Conservation (phyloP, 2,113 vertebrate species). For the Scophthalmus maximus region DNA sequence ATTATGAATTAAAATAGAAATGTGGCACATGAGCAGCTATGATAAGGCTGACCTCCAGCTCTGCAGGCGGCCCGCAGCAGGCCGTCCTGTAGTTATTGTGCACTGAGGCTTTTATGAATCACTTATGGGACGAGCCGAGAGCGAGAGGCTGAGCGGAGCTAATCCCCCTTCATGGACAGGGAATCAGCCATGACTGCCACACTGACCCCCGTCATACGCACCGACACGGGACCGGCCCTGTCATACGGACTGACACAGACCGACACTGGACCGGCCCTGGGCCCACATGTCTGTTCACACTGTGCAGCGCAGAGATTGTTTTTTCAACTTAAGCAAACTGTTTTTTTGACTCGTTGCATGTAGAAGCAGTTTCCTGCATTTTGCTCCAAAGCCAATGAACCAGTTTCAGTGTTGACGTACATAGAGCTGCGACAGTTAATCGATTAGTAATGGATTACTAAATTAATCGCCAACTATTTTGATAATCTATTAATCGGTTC, state of each 20-base stretch:
- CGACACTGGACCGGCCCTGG: no score
- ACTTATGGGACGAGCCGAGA: slow-evolving; percentile 3
- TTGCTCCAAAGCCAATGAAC: background rate
- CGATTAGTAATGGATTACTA: no score
- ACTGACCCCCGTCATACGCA: no score
- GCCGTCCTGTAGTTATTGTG: slow-evolving; percentile 6
- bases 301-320: no score
- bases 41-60: background rate
- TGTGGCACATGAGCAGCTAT: background rate
- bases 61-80: background rate
- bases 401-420: background rate
- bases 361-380: no score
- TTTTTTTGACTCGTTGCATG: no score
- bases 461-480: no score
- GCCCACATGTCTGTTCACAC: slow-evolving; percentile 8
- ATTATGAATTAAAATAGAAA: background rate
- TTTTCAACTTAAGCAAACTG: no score
- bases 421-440: no score
- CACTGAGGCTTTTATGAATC: slow-evolving; percentile 38
- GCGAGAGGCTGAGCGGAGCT: slow-evolving; percentile 27
- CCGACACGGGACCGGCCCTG: no score
- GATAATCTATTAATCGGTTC: no score
- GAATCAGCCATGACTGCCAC: background rate
- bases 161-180: slow-evolving; percentile 36
- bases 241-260: no score